phyloP scores from a whole-genome alignment of 2,888 invertebrate species.

The Cyclophora punctaria region DNA sequence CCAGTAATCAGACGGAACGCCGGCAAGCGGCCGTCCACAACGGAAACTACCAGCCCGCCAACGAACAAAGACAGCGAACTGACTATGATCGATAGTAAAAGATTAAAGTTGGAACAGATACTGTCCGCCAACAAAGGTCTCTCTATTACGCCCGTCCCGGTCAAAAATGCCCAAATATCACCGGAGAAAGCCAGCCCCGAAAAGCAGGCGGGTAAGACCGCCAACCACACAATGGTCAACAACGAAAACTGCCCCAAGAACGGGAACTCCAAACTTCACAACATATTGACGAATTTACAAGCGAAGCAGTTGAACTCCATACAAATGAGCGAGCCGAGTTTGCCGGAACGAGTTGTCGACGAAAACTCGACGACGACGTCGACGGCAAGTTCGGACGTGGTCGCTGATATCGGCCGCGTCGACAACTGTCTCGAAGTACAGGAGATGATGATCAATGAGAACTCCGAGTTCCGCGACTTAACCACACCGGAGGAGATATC shows the following conservation, averaged over 20 bases:
- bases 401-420: constrained; percentile 38
- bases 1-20: constrained; percentile 36
- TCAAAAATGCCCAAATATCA: constrained; percentile 39
- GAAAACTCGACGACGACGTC: constrained; percentile 47
- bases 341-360: constrained; percentile 40
- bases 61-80: constrained; percentile 49
- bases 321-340: constrained; percentile 44
- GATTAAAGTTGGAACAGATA: constrained; percentile 61
- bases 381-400: constrained; percentile 47
- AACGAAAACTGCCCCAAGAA: constrained; percentile 68
- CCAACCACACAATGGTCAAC: constrained; percentile 53
- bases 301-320: constrained; percentile 56
- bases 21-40: constrained; percentile 43
- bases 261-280: constrained; percentile 69
- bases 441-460: constrained; percentile 65
- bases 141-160: constrained; percentile 47
- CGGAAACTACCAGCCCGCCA: constrained; percentile 36
- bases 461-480: constrained; percentile 58
- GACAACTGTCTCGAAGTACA: constrained; percentile 51
- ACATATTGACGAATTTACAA: constrained; percentile 63
- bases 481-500: constrained; percentile 52
- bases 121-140: constrained; percentile 53
- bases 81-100: constrained; percentile 52
- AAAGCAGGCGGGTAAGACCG: constrained; percentile 37
- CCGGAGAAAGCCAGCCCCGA: constrained; percentile 38